Percentiles rank a stretch among this genome's conserved stretches.
Conservation (phyloP, 2,888 invertebrate genomes). For the Lomographa bimaculata region DNA sequence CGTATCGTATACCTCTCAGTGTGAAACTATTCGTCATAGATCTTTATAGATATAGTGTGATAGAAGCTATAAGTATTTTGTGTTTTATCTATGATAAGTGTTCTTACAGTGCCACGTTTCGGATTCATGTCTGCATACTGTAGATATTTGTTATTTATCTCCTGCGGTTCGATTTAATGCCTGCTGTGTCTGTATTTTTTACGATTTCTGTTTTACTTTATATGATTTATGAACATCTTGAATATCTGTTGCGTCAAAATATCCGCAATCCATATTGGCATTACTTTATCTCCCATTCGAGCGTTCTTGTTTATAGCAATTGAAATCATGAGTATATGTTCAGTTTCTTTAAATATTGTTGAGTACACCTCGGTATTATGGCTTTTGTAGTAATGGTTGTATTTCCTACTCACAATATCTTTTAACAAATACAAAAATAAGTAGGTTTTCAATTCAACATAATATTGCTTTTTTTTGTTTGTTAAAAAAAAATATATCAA, state of each 20-base stretch:
- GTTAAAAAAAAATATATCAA: too few relatives aligned
- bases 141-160: conserved; percentile 6
- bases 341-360: too few relatives aligned
- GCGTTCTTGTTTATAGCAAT: conserved; percentile 36
- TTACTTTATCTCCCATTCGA: conserved; percentile 29
- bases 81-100: conserved; percentile 5
- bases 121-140: conserved; percentile 4
- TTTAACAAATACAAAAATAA: too few relatives aligned
- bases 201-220: conserved; percentile 32
- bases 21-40: conserved; percentile 12
- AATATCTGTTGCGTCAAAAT: conserved; percentile 46
- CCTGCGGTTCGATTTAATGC: conserved; percentile 17
- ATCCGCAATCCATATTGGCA: conserved; percentile 41
- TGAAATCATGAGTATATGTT: conserved; percentile 11
- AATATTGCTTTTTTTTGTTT: too few relatives aligned
- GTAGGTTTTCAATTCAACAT: too few relatives aligned
- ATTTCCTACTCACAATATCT: too few relatives aligned
- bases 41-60: conserved; percentile 9
- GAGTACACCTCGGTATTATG: too few relatives aligned
- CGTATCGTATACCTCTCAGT: conserved; percentile 13
- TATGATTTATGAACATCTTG: conserved; percentile 47
- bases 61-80: conserved; percentile 3
- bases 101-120: not conserved
- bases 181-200: conserved; percentile 23
- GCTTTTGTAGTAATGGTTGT: too few relatives aligned